A percentile compares a stretch with the other conserved stretches of the same genome.
Evolutionary conservation across 2,797 vertebrate species (phyloP).

Genomic region (Pyrocephalus nanus): DNA sequence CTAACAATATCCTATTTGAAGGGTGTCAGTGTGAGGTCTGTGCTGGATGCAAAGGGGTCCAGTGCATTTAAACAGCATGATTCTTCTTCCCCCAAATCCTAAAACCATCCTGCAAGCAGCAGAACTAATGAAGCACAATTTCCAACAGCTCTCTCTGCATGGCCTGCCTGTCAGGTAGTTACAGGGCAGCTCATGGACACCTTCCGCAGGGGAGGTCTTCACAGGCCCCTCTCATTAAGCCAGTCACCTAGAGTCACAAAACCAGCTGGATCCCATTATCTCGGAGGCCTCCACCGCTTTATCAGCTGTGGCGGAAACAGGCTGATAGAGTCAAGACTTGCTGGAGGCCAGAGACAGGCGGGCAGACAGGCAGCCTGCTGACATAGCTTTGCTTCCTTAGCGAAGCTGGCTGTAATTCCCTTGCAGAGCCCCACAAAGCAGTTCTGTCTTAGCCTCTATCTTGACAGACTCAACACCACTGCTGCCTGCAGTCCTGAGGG

Average conservation of each 20-base stretch:
- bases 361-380: not conserved
- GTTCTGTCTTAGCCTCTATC: not conserved
- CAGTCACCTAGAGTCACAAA: constrained; percentile 41
- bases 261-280: constrained; percentile 59
- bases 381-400: constrained; percentile 9
- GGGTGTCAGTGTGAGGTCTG: not conserved
- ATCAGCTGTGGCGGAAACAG: constrained; percentile 41
- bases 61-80: not conserved
- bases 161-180: not conserved
- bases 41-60: not conserved
- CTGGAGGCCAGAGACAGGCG: not conserved
- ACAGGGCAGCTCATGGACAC: not conserved
- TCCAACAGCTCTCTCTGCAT: not conserved
- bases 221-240: constrained; percentile 46
- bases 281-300: not conserved
- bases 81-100: not conserved
- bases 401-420: not conserved
- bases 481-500: not conserved
- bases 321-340: not conserved
- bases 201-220: not conserved
- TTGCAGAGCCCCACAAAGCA: not conserved
- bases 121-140: constrained; percentile 35
- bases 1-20: not conserved
- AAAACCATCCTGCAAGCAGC: not conserved
- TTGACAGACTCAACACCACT: not conserved